A percentile compares a stretch with the other conserved stretches of the same genome.
Conservation (phyloP, 1,140 invertebrate genomes). For the Bombus terrestris region DNA sequence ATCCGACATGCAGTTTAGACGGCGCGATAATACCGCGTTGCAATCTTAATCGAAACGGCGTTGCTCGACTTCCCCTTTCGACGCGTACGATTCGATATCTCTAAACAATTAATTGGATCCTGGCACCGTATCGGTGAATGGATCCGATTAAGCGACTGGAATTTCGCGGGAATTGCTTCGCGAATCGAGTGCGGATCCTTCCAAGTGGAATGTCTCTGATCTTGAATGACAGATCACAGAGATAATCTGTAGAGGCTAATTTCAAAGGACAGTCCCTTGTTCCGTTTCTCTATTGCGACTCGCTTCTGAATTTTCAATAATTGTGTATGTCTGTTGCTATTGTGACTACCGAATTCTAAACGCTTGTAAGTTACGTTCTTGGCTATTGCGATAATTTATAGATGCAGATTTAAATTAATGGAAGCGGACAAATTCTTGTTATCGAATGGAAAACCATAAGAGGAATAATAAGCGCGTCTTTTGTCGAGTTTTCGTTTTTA, state of each 20-base stretch:
- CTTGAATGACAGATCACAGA: background rate
- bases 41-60: constrained; percentile 45
- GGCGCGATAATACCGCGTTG: constrained; percentile 24
- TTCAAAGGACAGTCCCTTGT: background rate
- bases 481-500: too few relatives aligned
- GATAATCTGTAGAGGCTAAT: background rate
- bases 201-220: too few relatives aligned
- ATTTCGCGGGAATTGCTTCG: background rate
- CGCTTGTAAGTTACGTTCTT: too few relatives aligned
- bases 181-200: background rate
- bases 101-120: constrained; percentile 23
- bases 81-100: constrained; percentile 1
- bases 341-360: too few relatives aligned
- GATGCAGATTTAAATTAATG: too few relatives aligned
- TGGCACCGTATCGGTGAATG: background rate
- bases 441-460: too few relatives aligned
- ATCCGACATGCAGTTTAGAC: background rate
- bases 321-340: too few relatives aligned
- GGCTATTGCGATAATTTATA: too few relatives aligned
- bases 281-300: background rate
- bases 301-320: background rate
- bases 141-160: background rate
- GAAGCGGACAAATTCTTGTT: too few relatives aligned
- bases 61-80: constrained; percentile 12
- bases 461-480: too few relatives aligned